Conservation (phyloP, 2,797 vertebrate genomes). For the Tiaroga cobitis region DNA sequence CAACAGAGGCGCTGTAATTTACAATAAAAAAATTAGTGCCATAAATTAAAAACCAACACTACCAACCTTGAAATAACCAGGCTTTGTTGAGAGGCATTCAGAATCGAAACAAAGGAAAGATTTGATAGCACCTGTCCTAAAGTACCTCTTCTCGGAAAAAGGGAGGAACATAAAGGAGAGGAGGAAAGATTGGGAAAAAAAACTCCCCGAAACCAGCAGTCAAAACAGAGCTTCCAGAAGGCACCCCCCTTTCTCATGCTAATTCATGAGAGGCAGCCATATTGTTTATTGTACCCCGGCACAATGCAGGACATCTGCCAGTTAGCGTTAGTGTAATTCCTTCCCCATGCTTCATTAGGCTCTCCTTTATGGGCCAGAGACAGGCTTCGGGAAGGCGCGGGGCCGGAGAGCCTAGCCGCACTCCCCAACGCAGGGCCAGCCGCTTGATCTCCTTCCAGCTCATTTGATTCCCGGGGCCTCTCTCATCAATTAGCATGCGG, state of each 20-base stretch:
- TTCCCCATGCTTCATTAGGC: slow-evolving; percentile 90
- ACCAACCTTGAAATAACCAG: slow-evolving; percentile 44
- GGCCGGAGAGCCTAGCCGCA: slow-evolving; percentile 57
- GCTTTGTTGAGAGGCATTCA: slow-evolving; percentile 9
- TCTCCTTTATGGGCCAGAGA: slow-evolving; percentile 86
- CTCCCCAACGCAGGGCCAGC: slow-evolving; percentile 78
- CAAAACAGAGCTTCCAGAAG: slow-evolving; percentile 80
- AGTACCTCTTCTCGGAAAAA: slow-evolving; percentile 49
- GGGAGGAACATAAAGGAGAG: slow-evolving; percentile 24
- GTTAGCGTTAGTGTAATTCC: slow-evolving; percentile 85
- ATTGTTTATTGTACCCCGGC: slow-evolving; percentile 82
- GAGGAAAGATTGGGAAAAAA: slow-evolving; percentile 58
- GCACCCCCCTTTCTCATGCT: slow-evolving; percentile 80
- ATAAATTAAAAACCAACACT: slow-evolving; percentile 36
- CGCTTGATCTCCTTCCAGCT: slow-evolving; percentile 93
- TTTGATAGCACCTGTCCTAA: slow-evolving; percentile 57
- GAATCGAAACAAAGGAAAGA: slow-evolving; percentile 32
- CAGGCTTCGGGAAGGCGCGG: slow-evolving; percentile 71
- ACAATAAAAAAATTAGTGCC: slow-evolving; percentile 14
- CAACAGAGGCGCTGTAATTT: slow-evolving; percentile 8
- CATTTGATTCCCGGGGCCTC: slow-evolving; percentile 87
- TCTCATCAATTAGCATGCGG: slow-evolving; percentile 85
- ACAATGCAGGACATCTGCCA: slow-evolving; percentile 86
- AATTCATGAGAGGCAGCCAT: slow-evolving; percentile 80
- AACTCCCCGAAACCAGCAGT: slow-evolving; percentile 70